Percentiles rank a stretch among this genome's conserved stretches.
These are phyloP conservation scores for Apomyelois bistriatella DNA, from an alignment of 2,888 invertebrate genomes.

Conservation along the genomic window DNA sequence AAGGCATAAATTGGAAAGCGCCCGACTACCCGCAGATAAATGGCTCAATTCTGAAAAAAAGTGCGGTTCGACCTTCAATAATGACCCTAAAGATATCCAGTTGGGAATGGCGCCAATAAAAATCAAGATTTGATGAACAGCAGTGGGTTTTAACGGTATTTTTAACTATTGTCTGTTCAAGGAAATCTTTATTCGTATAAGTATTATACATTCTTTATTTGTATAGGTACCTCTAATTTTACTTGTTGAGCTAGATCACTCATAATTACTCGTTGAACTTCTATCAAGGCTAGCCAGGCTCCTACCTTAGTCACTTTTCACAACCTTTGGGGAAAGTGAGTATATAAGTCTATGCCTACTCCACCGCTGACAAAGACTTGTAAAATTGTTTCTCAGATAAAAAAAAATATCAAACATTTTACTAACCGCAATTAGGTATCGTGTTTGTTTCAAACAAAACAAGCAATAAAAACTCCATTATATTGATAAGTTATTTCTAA, in stretches of 20 bases:
- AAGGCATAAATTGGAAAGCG: conserved; percentile 27
- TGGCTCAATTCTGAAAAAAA: conserved; percentile 38
- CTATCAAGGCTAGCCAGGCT: no score
- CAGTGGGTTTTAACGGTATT: conserved; percentile 12
- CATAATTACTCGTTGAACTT: no score
- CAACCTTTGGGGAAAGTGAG: no score
- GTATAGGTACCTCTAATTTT: no score
- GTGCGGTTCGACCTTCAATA: conserved; percentile 30
- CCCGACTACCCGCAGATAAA: conserved; percentile 35
- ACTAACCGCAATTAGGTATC: not conserved
- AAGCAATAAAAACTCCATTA: not conserved
- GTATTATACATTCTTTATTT: no score
- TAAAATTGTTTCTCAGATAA: no score
- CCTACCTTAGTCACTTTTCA: no score
- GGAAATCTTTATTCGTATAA: no score
- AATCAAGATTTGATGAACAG: conserved; percentile 33
- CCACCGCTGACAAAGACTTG: no score
- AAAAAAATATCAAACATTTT: not conserved
- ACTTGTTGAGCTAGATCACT: no score
- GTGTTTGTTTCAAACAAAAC: not conserved
- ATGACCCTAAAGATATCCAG: conserved; percentile 26
- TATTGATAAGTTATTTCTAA: not conserved
- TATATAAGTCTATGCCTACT: no score
- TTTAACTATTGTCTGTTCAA: not conserved
- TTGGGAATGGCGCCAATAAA: conserved; percentile 26